A percentile compares a stretch with the other conserved stretches of the same genome.
These are phyloP conservation scores for Apeltes quadracus DNA, from an alignment of 2,113 vertebrate species.

Conservation along the genomic window DNA sequence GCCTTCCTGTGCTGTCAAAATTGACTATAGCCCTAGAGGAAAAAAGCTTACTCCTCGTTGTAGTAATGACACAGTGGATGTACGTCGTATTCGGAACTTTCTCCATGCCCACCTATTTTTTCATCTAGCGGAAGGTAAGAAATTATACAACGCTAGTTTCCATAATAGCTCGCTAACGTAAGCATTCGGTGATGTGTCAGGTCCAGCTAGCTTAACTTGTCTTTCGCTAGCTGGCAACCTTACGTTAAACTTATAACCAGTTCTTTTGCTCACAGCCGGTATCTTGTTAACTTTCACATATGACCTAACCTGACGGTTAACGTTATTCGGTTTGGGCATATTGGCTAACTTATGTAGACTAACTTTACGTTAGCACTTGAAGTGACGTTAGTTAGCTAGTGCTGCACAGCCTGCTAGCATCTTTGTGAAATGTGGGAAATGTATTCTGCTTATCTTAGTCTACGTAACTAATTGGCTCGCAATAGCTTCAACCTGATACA, in stretches of 20 bases:
- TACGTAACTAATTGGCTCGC: no score
- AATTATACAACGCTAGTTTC: background rate
- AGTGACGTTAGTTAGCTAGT: background rate
- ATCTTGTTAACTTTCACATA: background rate
- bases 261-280: accelerated
- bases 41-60: background rate
- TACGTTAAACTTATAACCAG: background rate
- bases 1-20: constrained; percentile 33
- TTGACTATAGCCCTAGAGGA: background rate
- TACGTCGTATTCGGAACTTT: constrained; percentile 44
- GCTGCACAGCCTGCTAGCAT: background rate
- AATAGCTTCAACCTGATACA: background rate
- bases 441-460: background rate
- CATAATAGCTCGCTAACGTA: constrained; percentile 10
- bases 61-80: constrained; percentile 65
- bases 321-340: background rate
- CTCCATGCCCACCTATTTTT: constrained; percentile 42
- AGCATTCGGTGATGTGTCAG: constrained; percentile 57
- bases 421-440: background rate
- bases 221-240: background rate
- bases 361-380: background rate
- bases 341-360: background rate
- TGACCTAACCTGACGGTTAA: background rate
- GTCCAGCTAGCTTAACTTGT: constrained; percentile 17
- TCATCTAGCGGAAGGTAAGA: constrained; percentile 82